These are phyloP conservation scores for Discoglossus pictus DNA, from an alignment of 2,797 vertebrate genomes.

Conservation along the genomic window DNA sequence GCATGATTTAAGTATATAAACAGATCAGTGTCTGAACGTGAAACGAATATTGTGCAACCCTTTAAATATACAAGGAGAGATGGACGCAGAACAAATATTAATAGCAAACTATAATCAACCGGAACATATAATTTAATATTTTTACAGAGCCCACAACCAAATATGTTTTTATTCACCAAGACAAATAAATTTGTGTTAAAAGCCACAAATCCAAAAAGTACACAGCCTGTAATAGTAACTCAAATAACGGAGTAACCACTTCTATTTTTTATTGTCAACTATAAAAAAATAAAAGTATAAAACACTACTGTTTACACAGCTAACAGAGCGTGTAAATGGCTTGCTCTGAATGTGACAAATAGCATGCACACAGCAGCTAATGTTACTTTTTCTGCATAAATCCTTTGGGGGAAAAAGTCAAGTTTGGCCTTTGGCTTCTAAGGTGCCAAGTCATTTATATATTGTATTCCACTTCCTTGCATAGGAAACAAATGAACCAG, in stretches of 20 bases:
- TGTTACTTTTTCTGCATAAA: conserved; percentile 28
- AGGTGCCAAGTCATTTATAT: conserved; percentile 52
- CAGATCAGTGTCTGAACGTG: too few species aligned
- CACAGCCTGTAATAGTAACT: conserved; percentile 4
- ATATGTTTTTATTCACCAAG: too few species aligned
- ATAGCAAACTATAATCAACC: neutral
- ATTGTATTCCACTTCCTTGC: conserved; percentile 49
- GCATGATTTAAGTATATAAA: too few species aligned
- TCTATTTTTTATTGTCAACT: conserved; percentile 30
- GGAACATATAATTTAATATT: neutral
- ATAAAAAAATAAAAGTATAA: conserved; percentile 23
- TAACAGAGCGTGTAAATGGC: conserved; percentile 43
- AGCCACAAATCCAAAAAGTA: conserved; percentile 28
- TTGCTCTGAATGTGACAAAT: conserved; percentile 42
- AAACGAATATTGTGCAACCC: too few species aligned
- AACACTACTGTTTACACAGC: conserved; percentile 43
- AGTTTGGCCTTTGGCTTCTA: conserved; percentile 47
- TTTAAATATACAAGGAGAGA: too few species aligned
- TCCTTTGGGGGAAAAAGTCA: conserved; percentile 35
- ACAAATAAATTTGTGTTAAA: neutral
- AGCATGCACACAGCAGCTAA: conserved; percentile 27
- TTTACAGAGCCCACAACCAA: neutral
- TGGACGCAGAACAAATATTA: too few species aligned
- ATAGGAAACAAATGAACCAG: conserved; percentile 50
- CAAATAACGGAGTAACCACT: neutral